A percentile compares a stretch with the other conserved stretches of the same genome.
Evolutionary conservation across 2,113 vertebrate species (phyloP).

Genomic region (Mus pahari): DNA sequence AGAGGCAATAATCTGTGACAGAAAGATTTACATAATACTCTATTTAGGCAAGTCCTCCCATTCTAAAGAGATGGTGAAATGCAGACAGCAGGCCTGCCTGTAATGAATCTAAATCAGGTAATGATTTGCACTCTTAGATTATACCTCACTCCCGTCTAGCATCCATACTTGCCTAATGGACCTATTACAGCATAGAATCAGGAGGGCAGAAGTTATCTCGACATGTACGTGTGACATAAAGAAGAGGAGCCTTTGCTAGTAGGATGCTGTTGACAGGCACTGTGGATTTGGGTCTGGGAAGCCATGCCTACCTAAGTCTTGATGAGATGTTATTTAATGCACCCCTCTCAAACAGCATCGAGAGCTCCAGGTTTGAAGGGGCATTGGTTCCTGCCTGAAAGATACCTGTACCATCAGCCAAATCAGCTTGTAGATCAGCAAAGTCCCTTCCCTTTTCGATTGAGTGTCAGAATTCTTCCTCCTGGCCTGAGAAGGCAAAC

Average conservation of each 20-base stretch:
- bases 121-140: conserved; percentile 70
- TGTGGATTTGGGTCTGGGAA: conserved; percentile 6
- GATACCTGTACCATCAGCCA: not conserved
- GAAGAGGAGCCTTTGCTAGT: not conserved
- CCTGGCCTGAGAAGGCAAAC: not conserved
- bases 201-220: conserved; percentile 49
- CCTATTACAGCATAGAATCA: conserved; percentile 55
- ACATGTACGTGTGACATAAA: not conserved
- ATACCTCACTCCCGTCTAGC: not conserved
- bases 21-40: conserved; percentile 84
- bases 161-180: conserved; percentile 63
- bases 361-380: not conserved
- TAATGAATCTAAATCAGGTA: conserved; percentile 81
- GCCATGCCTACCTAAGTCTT: not conserved
- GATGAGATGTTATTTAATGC: not conserved
- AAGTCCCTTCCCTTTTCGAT: not conserved
- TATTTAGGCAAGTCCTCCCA: conserved; percentile 75
- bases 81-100: conserved; percentile 54
- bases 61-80: conserved; percentile 74
- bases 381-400: not conserved
- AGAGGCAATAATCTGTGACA: conserved; percentile 82
- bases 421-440: not conserved
- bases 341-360: not conserved
- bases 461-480: not conserved
- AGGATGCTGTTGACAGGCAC: not conserved